These are phyloP conservation scores for Nasonia oneida DNA, from an alignment of 2,888 invertebrate species.

Conservation along the genomic window DNA sequence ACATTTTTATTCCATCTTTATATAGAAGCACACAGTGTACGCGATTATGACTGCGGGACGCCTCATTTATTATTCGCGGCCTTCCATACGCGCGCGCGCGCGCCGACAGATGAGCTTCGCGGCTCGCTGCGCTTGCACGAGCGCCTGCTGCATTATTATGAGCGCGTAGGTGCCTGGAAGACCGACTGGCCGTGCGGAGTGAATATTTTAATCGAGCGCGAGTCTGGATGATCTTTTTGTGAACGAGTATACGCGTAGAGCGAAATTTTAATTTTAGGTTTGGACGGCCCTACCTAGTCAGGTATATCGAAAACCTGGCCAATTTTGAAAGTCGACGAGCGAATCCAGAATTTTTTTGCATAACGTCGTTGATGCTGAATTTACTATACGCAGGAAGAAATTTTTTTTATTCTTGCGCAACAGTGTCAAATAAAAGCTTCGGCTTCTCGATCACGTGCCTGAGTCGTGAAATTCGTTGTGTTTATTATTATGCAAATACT, in stretches of 20 bases:
- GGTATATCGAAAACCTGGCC: no score
- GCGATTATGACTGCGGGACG: not conserved
- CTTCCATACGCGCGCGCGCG: not conserved
- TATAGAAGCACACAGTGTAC: not conserved
- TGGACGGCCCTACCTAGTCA: no score
- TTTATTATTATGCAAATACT: not conserved
- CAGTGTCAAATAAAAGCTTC: slow-evolving; percentile 12
- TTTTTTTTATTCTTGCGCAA: not conserved
- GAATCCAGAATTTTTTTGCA: no score
- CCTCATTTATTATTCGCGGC: slow-evolving; percentile 8
- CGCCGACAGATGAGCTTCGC: not conserved
- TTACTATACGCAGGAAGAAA: not conserved
- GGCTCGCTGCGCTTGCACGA: not conserved
- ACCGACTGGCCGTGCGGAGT: not conserved
- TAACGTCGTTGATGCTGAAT: not conserved
- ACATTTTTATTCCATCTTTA: not conserved
- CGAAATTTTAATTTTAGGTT: no score
- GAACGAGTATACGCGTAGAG: not conserved
- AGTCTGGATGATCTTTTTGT: not conserved
- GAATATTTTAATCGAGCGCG: not conserved
- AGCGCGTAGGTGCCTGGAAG: not conserved
- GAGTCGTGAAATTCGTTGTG: not conserved
- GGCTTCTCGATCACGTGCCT: not conserved
- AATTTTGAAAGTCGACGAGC: no score
- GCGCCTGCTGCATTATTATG: not conserved